Conservation (phyloP, 2,888 invertebrate genomes). For the Noctua janthe region DNA sequence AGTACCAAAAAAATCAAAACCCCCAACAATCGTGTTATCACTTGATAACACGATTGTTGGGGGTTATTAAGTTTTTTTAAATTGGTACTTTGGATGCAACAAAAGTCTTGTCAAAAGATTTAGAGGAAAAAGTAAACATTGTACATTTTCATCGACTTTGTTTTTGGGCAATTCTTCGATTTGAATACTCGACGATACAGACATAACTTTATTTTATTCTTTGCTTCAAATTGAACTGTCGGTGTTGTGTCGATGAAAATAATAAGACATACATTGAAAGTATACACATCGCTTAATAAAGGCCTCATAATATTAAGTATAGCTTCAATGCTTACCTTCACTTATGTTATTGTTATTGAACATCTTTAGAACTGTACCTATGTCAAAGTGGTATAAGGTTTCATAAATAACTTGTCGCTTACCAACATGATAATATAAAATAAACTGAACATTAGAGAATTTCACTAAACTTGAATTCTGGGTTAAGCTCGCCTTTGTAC, state of each 20-base stretch:
- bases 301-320: neutral
- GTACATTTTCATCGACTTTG: constrained; percentile 19
- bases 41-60: constrained; percentile 9
- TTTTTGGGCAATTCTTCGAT: neutral
- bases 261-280: neutral
- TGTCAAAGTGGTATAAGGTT: no score
- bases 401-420: no score
- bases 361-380: no score
- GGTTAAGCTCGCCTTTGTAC: no score
- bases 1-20: no score
- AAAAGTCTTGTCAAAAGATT: constrained; percentile 18
- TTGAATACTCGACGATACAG: neutral
- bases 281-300: neutral
- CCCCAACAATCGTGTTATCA: no score
- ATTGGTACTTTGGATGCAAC: constrained; percentile 9
- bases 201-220: neutral
- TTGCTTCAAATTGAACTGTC: neutral
- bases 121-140: neutral
- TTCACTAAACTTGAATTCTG: no score
- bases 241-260: neutral
- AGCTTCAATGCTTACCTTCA: neutral
- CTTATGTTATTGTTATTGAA: neutral
- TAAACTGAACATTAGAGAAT: no score
- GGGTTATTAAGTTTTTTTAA: constrained; percentile 16
- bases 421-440: no score